Percentiles rank a stretch among this genome's conserved stretches.
phyloP scores from a whole-genome alignment of 2,797 vertebrate species.

The Antrozous pallidus region DNA sequence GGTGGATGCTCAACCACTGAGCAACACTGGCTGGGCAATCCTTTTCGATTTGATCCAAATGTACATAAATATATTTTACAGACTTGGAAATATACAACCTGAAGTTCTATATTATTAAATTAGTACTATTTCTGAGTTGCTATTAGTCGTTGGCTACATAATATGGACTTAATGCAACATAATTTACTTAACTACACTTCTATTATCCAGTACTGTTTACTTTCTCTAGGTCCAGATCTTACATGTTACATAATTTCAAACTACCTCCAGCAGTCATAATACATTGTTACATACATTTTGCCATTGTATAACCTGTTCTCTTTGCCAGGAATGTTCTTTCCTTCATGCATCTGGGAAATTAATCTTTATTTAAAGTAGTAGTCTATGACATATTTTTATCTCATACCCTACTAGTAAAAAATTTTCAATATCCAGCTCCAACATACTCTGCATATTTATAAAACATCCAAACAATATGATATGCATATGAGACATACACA shows the following conservation, averaged over 20 bases:
- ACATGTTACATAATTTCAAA: constrained; percentile 4
- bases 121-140: constrained; percentile 32
- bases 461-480: background rate
- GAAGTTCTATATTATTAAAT: background rate
- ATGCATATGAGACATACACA: background rate
- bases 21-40: background rate
- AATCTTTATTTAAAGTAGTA: constrained; percentile 21
- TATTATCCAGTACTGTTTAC: background rate
- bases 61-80: background rate
- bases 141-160: background rate
- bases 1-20: no score
- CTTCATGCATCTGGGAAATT: background rate
- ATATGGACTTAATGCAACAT: background rate
- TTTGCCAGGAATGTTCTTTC: background rate
- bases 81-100: background rate
- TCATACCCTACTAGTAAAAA: background rate
- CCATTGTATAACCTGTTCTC: background rate
- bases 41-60: constrained; percentile 15
- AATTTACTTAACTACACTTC: background rate
- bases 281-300: background rate
- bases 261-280: background rate
- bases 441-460: background rate
- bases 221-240: background rate
- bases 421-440: background rate
- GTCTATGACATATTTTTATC: background rate